Evolutionary conservation across 2,888 invertebrate species (phyloP).

Genomic region (Metallyticus violacea): DNA sequence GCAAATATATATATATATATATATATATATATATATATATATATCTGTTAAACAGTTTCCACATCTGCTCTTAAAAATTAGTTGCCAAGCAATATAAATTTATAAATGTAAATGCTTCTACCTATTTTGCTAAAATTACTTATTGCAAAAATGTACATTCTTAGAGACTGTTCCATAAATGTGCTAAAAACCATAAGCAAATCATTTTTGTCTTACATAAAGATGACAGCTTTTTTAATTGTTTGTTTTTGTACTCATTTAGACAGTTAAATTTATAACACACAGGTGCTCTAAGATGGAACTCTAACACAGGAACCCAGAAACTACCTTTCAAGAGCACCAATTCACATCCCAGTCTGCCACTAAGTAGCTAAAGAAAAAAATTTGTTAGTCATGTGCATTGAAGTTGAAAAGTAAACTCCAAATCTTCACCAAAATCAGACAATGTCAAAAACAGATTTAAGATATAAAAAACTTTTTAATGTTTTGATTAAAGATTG

Average conservation of each 20-base stretch:
- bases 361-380: background rate
- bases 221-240: too few relatives aligned
- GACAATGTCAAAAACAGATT: background rate
- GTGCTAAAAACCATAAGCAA: too few relatives aligned
- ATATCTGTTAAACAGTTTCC: too few relatives aligned
- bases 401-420: background rate
- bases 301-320: background rate
- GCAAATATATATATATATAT: too few relatives aligned
- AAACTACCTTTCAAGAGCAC: background rate
- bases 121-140: too few relatives aligned
- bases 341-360: background rate
- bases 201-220: too few relatives aligned
- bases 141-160: too few relatives aligned
- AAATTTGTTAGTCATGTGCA: background rate
- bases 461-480: background rate
- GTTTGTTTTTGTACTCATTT: background rate
- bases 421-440: background rate
- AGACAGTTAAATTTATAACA: background rate
- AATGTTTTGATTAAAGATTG: background rate
- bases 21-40: too few relatives aligned
- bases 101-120: too few relatives aligned
- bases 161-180: too few relatives aligned
- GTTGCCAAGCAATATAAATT: too few relatives aligned
- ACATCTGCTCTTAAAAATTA: too few relatives aligned
- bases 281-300: background rate